These are phyloP conservation scores for Monopis laevigella DNA, from an alignment of 2,888 invertebrate genomes.

Conservation along the genomic window DNA sequence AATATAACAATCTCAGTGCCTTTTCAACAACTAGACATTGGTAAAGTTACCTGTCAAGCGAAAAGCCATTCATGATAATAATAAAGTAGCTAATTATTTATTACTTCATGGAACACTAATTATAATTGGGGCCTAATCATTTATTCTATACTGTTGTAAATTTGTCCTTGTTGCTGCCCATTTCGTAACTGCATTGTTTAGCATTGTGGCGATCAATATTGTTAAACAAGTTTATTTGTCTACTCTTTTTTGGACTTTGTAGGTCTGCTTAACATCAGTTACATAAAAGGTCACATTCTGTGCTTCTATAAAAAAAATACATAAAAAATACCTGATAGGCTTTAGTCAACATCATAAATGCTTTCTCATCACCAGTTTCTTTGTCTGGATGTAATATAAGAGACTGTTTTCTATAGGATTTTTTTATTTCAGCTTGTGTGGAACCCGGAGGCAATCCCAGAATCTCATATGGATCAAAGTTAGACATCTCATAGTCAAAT, in stretches of 20 bases:
- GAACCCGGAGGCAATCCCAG: conserved; percentile 89
- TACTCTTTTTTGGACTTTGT: background rate
- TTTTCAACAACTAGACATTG: no score
- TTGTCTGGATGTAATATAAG: conserved; percentile 97
- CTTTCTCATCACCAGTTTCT: conserved; percentile 95
- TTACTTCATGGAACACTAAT: no score
- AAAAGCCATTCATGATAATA: no score
- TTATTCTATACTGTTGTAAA: no score
- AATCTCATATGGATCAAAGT: conserved; percentile 98
- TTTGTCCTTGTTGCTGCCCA: no score
- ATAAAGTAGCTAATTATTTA: no score
- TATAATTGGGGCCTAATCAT: no score
- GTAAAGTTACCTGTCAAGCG: no score
- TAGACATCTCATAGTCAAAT: conserved; percentile 97
- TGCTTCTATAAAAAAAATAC: background rate
- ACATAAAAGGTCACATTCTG: background rate
- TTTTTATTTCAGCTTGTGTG: conserved; percentile 89
- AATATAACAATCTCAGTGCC: no score
- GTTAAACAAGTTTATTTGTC: background rate
- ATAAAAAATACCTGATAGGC: conserved; percentile 75
- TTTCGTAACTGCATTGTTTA: no score
- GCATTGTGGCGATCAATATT: no score
- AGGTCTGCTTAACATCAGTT: background rate
- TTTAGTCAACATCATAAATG: conserved; percentile 97
- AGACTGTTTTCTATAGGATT: conserved; percentile 93